Base-by-base conservation (phyloP, 2,797 vertebrate species). In the Carapus acus region DNA sequence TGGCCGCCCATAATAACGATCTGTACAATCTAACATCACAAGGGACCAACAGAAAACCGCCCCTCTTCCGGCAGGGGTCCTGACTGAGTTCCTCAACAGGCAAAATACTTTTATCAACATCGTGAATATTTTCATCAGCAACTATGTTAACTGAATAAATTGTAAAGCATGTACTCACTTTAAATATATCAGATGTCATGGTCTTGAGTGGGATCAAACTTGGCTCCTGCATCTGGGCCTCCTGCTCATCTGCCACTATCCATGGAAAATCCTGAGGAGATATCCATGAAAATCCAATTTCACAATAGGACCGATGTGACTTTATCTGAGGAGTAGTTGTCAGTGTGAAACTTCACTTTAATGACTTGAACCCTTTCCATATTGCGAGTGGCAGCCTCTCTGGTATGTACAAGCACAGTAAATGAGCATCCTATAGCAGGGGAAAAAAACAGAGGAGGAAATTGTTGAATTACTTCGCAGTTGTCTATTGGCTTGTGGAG, bases 341-440 rank as follows among this genome's bases (percentile, higher is more conserved):
- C 3, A n/a, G n/a, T n/a, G n/a, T n/a, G n/a, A n/a, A 24, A 49
- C 0, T 80, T 83, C 67, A 98, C 96, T 91, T 97, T 98, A 71
- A 98, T 98, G 67, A 98, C 96, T 79, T 98, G 96, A 77, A 98
- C 92, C 75, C 98, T 98, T 59, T 98, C 96, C 96, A 98, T 98
- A 77, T 97, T 98, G 18, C 94, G 87, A 1, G 93, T 92, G 36
- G 96, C 96, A 5, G 92, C 92, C 75, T 97, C 95, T 72, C 94
- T 87, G 0, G 96, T 98, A 67, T 98, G 93, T n/a, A 99, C 95
- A 20, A 99, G 78, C 8, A 99, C 90, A 0, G 95, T 92, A 70
- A 99, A 99, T 14, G 94, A 96, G 62, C 95, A 98, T 6, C 93
- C 96, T 98, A 74, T 12, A 55, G 63, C 22, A 61, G 42, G n/a